Percentiles rank a stretch among this genome's conserved stretches.
These are phyloP conservation scores for Philaethria dido DNA, from an alignment of 2,888 invertebrate species.

Conservation along the genomic window DNA sequence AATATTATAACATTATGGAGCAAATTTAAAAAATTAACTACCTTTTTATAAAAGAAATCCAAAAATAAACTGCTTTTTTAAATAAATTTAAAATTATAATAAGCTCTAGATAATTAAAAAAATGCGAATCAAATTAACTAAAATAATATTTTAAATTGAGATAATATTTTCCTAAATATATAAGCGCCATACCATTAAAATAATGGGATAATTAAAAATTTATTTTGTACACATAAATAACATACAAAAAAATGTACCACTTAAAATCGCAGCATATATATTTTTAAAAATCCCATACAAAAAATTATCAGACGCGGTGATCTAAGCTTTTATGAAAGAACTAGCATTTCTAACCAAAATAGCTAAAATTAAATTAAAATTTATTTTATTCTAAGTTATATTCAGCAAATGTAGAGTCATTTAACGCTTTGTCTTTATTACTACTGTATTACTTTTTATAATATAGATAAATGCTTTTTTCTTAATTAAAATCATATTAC, in stretches of 20 bases:
- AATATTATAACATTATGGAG: background rate
- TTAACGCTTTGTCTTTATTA: too few relatives aligned
- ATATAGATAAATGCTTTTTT: too few relatives aligned
- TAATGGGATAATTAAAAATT: background rate
- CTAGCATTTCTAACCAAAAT: background rate
- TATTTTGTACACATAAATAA: background rate
- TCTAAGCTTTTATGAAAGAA: slow-evolving; percentile 6
- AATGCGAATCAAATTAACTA: background rate
- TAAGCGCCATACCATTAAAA: background rate
- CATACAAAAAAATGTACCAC: background rate
- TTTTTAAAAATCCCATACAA: slow-evolving; percentile 1
- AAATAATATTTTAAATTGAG: background rate
- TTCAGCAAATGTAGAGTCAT: too few relatives aligned
- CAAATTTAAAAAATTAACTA: background rate
- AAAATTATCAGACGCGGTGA: background rate
- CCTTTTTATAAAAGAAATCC: background rate
- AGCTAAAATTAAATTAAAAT: background rate
- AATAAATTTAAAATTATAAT: background rate
- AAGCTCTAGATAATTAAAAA: background rate
- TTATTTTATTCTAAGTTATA: too few relatives aligned
- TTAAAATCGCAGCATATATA: background rate
- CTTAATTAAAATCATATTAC: too few relatives aligned
- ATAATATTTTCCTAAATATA: background rate
- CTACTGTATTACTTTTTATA: too few relatives aligned
- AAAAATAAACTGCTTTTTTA: background rate